Evolutionary conservation across 2,113 vertebrate genomes (phyloP).

Genomic region (Dromiciops gliroides): DNA sequence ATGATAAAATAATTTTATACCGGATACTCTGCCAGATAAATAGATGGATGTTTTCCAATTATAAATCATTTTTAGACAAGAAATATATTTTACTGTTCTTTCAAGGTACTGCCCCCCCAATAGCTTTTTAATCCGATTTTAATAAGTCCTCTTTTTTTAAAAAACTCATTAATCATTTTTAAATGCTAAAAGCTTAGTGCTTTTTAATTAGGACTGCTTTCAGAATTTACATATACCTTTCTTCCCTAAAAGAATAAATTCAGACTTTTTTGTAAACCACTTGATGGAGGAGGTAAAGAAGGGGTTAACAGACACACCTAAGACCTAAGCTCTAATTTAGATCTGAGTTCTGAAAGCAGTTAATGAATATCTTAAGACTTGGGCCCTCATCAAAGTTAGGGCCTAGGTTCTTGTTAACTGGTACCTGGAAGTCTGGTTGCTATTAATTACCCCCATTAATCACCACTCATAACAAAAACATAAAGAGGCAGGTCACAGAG

Average conservation of each 20-base stretch:
- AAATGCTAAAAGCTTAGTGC: slow-evolving; percentile 3
- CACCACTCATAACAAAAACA: too few relatives aligned
- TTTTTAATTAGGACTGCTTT: slow-evolving; percentile 33
- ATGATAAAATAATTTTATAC: not conserved
- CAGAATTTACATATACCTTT: slow-evolving; percentile 13
- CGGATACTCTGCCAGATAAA: slow-evolving; percentile 44
- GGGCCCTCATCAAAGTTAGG: too few relatives aligned
- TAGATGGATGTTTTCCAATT: slow-evolving; percentile 1
- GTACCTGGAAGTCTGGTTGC: too few relatives aligned
- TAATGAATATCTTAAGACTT: too few relatives aligned
- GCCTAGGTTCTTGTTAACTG: too few relatives aligned
- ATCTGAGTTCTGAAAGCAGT: too few relatives aligned
- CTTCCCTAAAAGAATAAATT: slow-evolving; percentile 35
- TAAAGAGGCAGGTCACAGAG: too few relatives aligned
- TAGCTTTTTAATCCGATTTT: slow-evolving; percentile 46
- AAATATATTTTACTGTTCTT: slow-evolving; percentile 9
- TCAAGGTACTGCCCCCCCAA: not conserved
- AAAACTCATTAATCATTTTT: slow-evolving; percentile 43
- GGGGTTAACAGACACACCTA: too few relatives aligned
- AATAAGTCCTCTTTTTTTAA: slow-evolving; percentile 33
- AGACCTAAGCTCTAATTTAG: too few relatives aligned
- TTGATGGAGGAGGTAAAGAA: too few relatives aligned
- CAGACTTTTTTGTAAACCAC: slow-evolving; percentile 29
- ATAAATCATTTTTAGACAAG: slow-evolving; percentile 49
- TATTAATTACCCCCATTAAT: too few relatives aligned